Conservation (phyloP, 2,797 vertebrate genomes). For the Schizothorax lantsangensis region DNA sequence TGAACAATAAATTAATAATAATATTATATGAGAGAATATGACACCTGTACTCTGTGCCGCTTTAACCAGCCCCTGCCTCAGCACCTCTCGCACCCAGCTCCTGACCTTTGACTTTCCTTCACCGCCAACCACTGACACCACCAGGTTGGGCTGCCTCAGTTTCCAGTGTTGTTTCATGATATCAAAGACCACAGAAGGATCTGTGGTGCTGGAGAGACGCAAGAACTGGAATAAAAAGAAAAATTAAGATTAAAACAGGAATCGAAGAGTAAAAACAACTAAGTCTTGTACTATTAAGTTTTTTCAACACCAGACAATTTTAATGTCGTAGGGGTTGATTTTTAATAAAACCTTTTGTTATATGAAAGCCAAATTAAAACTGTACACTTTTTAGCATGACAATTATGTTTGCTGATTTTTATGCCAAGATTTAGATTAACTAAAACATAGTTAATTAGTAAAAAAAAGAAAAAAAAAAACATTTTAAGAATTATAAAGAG, state of each 20-base stretch:
- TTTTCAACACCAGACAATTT: neutral
- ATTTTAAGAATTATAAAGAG: neutral
- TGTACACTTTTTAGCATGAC: neutral
- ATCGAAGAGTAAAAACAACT: neutral
- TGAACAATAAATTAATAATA: neutral
- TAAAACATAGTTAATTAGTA: neutral
- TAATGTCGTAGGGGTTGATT: neutral
- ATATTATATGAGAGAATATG: no score
- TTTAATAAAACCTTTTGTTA: neutral
- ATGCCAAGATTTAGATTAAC: neutral
- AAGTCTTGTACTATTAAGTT: neutral
- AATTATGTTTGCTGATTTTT: neutral
- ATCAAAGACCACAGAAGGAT: constrained; percentile 77
- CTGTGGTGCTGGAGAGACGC: constrained; percentile 86
- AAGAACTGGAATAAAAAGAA: constrained; percentile 79
- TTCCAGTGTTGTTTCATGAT: constrained; percentile 84
- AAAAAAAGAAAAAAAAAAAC: no score
- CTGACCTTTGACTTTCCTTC: constrained; percentile 77
- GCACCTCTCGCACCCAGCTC: constrained; percentile 88
- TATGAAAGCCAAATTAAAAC: neutral
- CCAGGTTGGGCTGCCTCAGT: constrained; percentile 86
- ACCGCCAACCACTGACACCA: constrained; percentile 89
- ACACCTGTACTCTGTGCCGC: constrained; percentile 93
- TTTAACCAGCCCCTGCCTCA: constrained; percentile 87
- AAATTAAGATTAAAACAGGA: neutral